phyloP scores from a whole-genome alignment of 1,140 invertebrate species.

The Parasteatoda tepidariorum region DNA sequence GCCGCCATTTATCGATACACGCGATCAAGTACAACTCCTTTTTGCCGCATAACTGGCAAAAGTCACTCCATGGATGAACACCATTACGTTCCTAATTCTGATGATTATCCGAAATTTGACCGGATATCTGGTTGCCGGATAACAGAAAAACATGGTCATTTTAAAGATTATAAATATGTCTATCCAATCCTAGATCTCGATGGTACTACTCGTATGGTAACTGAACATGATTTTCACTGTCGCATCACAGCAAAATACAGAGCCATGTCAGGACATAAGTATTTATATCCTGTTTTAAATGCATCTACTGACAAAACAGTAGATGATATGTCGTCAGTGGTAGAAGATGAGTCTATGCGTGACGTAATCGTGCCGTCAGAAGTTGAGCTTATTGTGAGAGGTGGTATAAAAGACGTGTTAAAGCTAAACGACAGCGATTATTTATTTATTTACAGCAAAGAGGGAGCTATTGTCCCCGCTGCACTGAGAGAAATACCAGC shows the following conservation, averaged over 20 bases:
- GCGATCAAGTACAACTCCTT: constrained; percentile 75
- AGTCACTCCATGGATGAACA: constrained; percentile 72
- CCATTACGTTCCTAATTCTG: constrained; percentile 65
- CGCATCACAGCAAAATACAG: constrained; percentile 53
- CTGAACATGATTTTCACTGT: constrained; percentile 59
- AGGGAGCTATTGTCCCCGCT: constrained; percentile 29
- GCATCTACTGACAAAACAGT: constrained; percentile 67
- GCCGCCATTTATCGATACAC: constrained; percentile 64
- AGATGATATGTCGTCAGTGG: constrained; percentile 75
- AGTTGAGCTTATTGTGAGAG: constrained; percentile 56
- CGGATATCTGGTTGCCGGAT: constrained; percentile 63
- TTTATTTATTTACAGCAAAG: constrained; percentile 68
- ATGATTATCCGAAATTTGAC: constrained; percentile 62
- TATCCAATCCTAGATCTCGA: constrained; percentile 62
- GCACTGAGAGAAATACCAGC: constrained; percentile 14
- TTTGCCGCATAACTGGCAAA: constrained; percentile 84
- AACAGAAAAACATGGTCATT: constrained; percentile 68
- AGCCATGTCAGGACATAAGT: constrained; percentile 66
- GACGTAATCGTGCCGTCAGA: constrained; percentile 55
- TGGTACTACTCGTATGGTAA: constrained; percentile 27
- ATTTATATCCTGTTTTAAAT: constrained; percentile 79
- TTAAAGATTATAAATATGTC: constrained; percentile 75
- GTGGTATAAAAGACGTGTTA: constrained; percentile 62
- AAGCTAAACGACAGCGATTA: constrained; percentile 71
- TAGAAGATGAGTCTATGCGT: constrained; percentile 66